A percentile compares a stretch with the other conserved stretches of the same genome.
Evolutionary conservation across 2,888 invertebrate genomes (phyloP).

Genomic region (Nephrocerus scutellatus): DNA sequence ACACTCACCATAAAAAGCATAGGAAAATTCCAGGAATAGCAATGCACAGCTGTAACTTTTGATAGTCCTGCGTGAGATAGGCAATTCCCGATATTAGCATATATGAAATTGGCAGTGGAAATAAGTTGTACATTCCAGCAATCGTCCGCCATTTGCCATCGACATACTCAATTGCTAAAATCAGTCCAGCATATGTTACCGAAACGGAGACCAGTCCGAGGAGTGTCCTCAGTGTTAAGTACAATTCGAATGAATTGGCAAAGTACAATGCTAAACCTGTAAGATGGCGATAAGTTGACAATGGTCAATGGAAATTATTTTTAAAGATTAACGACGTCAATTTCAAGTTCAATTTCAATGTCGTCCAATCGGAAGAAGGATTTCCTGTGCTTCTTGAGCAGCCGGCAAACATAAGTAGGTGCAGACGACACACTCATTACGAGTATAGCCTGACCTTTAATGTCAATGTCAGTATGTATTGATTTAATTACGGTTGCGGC

Average conservation of each 20-base stretch:
- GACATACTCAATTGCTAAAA: conserved; percentile 69
- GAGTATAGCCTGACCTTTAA: too few species aligned
- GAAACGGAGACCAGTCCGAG: conserved; percentile 75
- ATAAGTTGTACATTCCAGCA: conserved; percentile 72
- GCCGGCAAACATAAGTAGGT: too few species aligned
- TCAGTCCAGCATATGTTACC: conserved; percentile 73
- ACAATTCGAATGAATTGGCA: conserved; percentile 63
- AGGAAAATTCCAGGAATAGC: conserved; percentile 66
- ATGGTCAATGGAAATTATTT: conserved; percentile 27
- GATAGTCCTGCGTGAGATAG: conserved; percentile 64
- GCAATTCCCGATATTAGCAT: conserved; percentile 67
- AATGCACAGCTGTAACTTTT: conserved; percentile 63
- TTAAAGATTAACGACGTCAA: too few species aligned
- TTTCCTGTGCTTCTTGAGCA: too few species aligned
- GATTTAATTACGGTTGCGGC: too few species aligned
- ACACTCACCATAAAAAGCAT: conserved; percentile 58
- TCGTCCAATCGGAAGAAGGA: too few species aligned
- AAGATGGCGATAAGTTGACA: conserved; percentile 18
- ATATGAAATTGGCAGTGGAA: conserved; percentile 70
- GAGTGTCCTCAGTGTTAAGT: conserved; percentile 60
- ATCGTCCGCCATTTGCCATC: conserved; percentile 75
- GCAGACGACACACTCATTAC: too few species aligned
- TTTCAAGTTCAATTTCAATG: too few species aligned
- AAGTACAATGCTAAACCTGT: conserved; percentile 59
- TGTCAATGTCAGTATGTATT: too few species aligned